Percentiles rank a stretch among this genome's conserved stretches.
Conservation (phyloP, 2,113 vertebrate species). For the Macquaria australasica region DNA sequence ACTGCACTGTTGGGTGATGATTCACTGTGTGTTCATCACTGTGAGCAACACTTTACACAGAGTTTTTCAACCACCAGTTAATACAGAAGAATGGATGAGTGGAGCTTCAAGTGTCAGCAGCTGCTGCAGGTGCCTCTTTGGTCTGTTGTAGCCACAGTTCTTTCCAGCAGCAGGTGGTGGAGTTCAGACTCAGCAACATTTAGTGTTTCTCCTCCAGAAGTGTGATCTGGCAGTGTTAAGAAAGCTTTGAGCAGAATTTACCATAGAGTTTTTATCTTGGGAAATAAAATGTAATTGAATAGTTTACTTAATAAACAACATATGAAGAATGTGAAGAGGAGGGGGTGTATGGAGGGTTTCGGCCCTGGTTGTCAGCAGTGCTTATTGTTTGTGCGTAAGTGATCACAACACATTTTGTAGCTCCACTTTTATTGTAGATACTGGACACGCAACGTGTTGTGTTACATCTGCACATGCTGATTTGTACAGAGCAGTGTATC, state of each 20-base stretch:
- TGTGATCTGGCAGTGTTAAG: background rate
- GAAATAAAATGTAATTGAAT: background rate
- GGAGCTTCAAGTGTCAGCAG: too few species aligned
- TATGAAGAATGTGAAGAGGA: background rate
- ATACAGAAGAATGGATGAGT: too few species aligned
- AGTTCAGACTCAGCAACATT: background rate
- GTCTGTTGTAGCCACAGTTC: too few species aligned
- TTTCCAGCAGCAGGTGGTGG: background rate
- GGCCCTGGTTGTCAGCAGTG: background rate
- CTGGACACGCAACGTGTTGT: background rate
- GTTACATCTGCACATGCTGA: background rate
- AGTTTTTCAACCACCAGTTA: background rate
- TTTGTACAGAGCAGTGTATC: background rate
- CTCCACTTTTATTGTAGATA: slow-evolving; percentile 61
- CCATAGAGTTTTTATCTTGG: background rate
- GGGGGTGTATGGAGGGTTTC: background rate
- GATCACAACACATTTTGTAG: background rate
- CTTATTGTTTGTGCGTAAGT: background rate
- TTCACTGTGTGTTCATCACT: too few species aligned
- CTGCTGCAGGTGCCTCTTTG: too few species aligned
- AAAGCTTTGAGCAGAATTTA: background rate
- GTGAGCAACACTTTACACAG: too few species aligned
- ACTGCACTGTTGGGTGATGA: too few species aligned
- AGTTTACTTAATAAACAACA: background rate
- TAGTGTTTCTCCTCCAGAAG: background rate